Base-by-base conservation (phyloP, 2,113 vertebrate genomes). In the Oryzias javanicus region DNA sequence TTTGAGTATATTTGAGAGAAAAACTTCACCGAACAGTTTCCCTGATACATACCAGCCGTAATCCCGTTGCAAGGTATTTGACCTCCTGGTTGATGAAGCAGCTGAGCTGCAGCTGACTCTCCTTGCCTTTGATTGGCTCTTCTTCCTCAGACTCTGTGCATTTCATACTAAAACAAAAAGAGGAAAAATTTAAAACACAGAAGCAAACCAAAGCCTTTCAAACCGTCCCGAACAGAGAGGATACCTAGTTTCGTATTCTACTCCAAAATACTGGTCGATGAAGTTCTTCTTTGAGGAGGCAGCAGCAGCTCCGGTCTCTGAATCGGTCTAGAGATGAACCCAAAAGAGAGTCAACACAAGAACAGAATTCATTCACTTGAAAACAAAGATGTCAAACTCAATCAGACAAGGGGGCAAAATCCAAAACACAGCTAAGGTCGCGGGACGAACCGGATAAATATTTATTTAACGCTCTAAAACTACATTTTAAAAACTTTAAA, bases 51-150 rank as follows among this genome's bases (percentile, higher is more conserved):
- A 99, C 97, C 96, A 97, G 81, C 82, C 96, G 93, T 18, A 99
- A 91, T 72, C 97, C 97, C 57, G 97, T 99, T 76, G 96, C 95
- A 64, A 99, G 92, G 72, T 99, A 99, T 79, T 99, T 99, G 71
- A 99, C 97, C 91, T 99, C 97, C 80, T 98, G 97, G 90, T 96
- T 99, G 85, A 99, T 99, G 88, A 99, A 99, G 84, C 97, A 99
- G 79, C 96, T 99, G 73, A 99, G 95, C 51, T 99, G 97, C 64
- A 99, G 94, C 42, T 94, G 94, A 81, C 90, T 99, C 72, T 99
- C 97, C 70, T 94, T 95, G 79, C 96, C 96, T 88, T 96, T 98
- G 79, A 94, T 93, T 35, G 95, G 94, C 62, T 97, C 95, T 67
- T 99, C 97, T 1, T 97, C 94, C 85, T 98, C 96, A 4, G 95